Evolutionary conservation across 2,888 invertebrate species (phyloP).

Genomic region (Notodonta ziczac): DNA sequence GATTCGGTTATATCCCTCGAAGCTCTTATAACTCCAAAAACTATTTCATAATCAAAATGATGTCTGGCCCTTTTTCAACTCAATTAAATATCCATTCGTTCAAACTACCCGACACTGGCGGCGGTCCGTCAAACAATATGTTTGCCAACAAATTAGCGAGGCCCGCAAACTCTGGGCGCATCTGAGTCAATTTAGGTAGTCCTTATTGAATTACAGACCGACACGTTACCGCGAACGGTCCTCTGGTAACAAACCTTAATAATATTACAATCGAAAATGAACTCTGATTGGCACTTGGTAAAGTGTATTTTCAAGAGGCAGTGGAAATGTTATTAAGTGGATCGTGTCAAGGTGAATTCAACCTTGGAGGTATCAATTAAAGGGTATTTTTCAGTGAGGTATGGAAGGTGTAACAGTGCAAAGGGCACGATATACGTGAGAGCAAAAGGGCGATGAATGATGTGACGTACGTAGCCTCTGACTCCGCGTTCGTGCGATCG

Average conservation of each 20-base stretch:
- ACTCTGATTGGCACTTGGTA: constrained; percentile 1
- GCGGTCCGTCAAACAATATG: constrained; percentile 69
- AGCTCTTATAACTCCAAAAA: background rate
- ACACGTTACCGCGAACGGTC: constrained; percentile 68
- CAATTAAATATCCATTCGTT: constrained; percentile 40
- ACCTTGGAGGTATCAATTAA: constrained; percentile 23
- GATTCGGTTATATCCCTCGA: background rate
- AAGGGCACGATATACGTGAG: constrained; percentile 58
- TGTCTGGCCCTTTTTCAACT: constrained; percentile 28
- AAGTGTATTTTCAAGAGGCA: constrained; percentile 16
- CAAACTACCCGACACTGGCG: constrained; percentile 26
- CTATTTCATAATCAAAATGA: constrained; percentile 18
- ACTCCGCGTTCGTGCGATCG: constrained; percentile 62
- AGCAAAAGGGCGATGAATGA: constrained; percentile 75
- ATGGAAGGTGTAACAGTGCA: constrained; percentile 37
- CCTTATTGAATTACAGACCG: constrained; percentile 80
- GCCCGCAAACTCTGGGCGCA: constrained; percentile 72
- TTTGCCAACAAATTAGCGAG: constrained; percentile 76
- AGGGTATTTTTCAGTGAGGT: constrained; percentile 33
- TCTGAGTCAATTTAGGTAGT: constrained; percentile 79
- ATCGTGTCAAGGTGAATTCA: constrained; percentile 16
- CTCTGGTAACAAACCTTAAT: constrained; percentile 37
- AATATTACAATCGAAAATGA: constrained; percentile 14
- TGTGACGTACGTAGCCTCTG: constrained; percentile 75
- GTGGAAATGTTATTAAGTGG: constrained; percentile 18